Base-by-base conservation (phyloP, 1,140 invertebrate genomes). In the Pararge aegeria region DNA sequence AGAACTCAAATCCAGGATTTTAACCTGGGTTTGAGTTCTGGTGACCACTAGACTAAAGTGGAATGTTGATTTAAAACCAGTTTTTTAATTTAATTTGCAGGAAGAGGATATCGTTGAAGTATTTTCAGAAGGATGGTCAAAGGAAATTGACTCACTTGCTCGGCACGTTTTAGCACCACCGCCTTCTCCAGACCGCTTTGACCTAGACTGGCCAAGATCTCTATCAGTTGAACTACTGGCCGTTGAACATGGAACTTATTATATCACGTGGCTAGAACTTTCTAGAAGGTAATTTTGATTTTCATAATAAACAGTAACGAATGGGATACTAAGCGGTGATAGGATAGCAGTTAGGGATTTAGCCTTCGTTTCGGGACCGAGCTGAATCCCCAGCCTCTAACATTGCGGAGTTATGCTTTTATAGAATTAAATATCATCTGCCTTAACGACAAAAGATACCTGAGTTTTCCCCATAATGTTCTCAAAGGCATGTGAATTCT, bases 201-300 rank as follows among this genome's bases (percentile, higher is more conserved):
- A 90, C 56, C 84, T 91, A 48, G 92, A 94, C 71, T 91, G 93
- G 66, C 91, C 94, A 0, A 90, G 93, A 55, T 94, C 93, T 42
- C 91, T 97, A 1, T 92, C 95, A 30, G 93, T 97, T 4, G 96
- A 97, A 73, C 95, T 96, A 56, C 90, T 96, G 49, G 93, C 94
- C 13, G 92, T 93, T 44, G 95, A 96, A 60, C 90, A 92, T 30
- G 95, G 94, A 13, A 92, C 93, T 0, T 96, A 96, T 74, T 93
- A 91, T 5, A 92, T 97, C 12, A 94, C 94, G 13, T 97, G 96
- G 96, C 91, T 97, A 65, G 96, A 97, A 83, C 91, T 97, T 61
- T 93, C 94, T 40, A 86, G 82, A 80, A 82, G 87, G 88, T 90
- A 71, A 66, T 7, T 15, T 60, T 50, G 1, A 13, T 5, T 15